Evolutionary conservation across 2,888 invertebrate species (phyloP).

Genomic region (Dasysyrphus tricinctus): DNA sequence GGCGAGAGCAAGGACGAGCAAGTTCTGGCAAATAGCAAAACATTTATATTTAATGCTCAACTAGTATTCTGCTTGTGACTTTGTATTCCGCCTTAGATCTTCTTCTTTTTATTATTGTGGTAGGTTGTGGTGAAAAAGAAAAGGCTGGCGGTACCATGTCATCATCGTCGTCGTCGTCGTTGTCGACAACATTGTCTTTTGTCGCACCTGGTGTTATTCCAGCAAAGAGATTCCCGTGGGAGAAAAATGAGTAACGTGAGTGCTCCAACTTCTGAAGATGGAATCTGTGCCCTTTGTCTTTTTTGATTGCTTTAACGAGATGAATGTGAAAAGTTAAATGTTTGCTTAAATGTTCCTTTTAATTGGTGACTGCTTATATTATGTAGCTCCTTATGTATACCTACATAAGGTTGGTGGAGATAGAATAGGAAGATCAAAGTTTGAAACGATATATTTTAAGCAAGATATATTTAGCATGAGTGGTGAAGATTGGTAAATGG

Average conservation of each 20-base stretch:
- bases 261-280: constrained; percentile 24
- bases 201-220: background rate
- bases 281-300: constrained; percentile 37
- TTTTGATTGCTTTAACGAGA: constrained; percentile 56
- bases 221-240: background rate
- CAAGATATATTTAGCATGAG: background rate
- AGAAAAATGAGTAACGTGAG: constrained; percentile 25
- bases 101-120: constrained; percentile 38
- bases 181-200: background rate
- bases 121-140: constrained; percentile 36
- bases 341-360: constrained; percentile 67
- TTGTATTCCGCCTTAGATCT: constrained; percentile 51
- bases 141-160: constrained; percentile 20
- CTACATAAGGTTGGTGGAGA: background rate
- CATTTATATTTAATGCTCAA: constrained; percentile 71
- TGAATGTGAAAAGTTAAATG: constrained; percentile 68
- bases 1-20: background rate
- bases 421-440: constrained; percentile 11
- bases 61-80: constrained; percentile 69
- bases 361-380: constrained; percentile 34
- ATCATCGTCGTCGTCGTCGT: too few species aligned
- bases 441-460: background rate
- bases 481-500: background rate
- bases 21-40: constrained; percentile 42
- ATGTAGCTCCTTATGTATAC: background rate